Base-by-base conservation (phyloP, 1,140 invertebrate species). In the Brachionus sp. region DNA sequence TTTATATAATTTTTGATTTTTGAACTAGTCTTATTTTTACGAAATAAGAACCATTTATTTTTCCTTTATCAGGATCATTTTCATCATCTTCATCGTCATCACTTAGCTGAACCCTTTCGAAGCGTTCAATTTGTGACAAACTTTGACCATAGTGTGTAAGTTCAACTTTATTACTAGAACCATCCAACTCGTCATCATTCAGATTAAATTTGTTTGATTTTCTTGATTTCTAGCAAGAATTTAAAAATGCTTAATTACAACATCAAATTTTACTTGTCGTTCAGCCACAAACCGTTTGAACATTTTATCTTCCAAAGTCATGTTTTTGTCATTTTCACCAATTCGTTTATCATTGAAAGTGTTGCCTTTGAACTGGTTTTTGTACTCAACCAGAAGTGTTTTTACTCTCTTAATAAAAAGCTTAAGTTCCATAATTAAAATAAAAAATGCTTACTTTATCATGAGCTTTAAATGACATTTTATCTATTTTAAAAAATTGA, bases 91-190 rank as follows among this genome's bases (percentile, higher is more conserved):
- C 94, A 85, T 95, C 93, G 84, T 90, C 91, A 86, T 94, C 93
- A 84, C 92, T 94, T 25, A 91, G 90, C 1, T 92, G 92, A 87
- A 95, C 93, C 35, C 87, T 86, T 86, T 96, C 94, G 90, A 95
- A 96, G 85, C 94, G 94, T 87, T 97, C 95, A 85, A 97, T 93
- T 85, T 95, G 93, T 85, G 93, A 93, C 7, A 98, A 87, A 5
- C 93, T 93, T 89, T 95, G 93, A 1, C 95, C 95, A 88, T 92
- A 92, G 84, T 88, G 88, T 12, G 88, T 88, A 16, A 89, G 82
- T 25, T 88, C 86, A 29, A 46, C 39, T 46, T 75, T 46, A 86
- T 96, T 94, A 3, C 94, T 95, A 33, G 95, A 89, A 7, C 86
- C 93, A 86, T 95, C 93, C 57, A 88, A 87, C 86, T 95, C 94